Evolutionary conservation across 2,888 invertebrate genomes (phyloP).

Genomic region (Caprella mutica): DNA sequence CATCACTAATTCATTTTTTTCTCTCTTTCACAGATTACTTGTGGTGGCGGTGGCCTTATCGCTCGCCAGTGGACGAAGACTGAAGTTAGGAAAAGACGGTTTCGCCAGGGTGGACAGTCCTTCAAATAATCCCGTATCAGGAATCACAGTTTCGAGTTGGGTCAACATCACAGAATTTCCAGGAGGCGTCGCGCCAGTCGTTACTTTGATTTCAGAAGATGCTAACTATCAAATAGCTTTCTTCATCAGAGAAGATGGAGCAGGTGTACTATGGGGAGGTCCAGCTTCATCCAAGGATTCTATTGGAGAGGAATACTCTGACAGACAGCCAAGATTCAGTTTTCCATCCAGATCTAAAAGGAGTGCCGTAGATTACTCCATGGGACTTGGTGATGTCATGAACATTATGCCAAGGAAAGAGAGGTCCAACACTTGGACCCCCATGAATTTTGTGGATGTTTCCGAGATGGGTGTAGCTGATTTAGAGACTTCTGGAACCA

Average conservation of each 20-base stretch:
- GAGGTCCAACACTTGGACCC: constrained; percentile 25
- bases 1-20: too few relatives aligned
- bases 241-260: constrained; percentile 30
- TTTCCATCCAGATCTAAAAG: not conserved
- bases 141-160: constrained; percentile 29
- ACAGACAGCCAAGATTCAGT: constrained; percentile 23
- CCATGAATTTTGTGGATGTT: constrained; percentile 29
- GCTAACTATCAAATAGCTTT: constrained; percentile 25
- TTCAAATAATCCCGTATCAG: constrained; percentile 12
- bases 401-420: constrained; percentile 22
- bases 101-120: constrained; percentile 23
- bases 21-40: too few relatives aligned
- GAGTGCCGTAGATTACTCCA: constrained; percentile 26
- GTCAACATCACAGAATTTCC: constrained; percentile 30
- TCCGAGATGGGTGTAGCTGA: constrained; percentile 31
- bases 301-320: constrained; percentile 12
- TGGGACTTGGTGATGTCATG: constrained; percentile 28
- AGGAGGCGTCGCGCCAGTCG: constrained; percentile 28
- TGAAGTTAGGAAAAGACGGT: constrained; percentile 19
- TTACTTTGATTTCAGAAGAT: constrained; percentile 25
- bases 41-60: not conserved
- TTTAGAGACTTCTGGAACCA: constrained; percentile 23
- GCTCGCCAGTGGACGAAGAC: constrained; percentile 8
- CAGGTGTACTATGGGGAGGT: constrained; percentile 32
- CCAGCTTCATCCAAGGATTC: constrained; percentile 6